phyloP scores from a whole-genome alignment of 2,888 invertebrate genomes.

The Mythimna impura region DNA sequence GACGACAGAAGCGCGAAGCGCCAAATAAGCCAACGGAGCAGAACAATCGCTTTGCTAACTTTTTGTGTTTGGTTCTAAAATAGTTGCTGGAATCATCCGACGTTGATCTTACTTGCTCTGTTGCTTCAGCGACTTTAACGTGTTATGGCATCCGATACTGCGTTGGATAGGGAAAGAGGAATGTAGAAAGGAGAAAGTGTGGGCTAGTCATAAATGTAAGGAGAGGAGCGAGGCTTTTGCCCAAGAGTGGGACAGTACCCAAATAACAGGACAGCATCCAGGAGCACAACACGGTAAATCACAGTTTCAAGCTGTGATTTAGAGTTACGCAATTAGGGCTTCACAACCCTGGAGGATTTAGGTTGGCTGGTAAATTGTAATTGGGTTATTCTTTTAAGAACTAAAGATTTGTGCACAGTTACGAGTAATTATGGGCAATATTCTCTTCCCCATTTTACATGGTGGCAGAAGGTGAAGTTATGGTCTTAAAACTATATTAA shows the following conservation, averaged over 20 bases:
- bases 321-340: too few species aligned
- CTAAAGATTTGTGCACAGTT: too few species aligned
- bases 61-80: conserved; percentile 29
- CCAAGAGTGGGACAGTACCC: background rate
- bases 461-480: too few species aligned
- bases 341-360: too few species aligned
- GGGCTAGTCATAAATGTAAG: background rate
- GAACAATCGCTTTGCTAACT: conserved; percentile 9
- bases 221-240: background rate
- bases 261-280: too few species aligned
- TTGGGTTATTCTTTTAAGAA: too few species aligned
- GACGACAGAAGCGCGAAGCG: conserved; percentile 21
- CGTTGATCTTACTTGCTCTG: background rate
- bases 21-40: conserved; percentile 23
- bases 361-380: too few species aligned
- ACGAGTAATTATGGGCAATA: background rate
- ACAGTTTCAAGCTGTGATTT: too few species aligned
- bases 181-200: background rate
- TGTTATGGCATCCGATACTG: background rate
- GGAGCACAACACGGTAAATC: too few species aligned
- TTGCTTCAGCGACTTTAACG: background rate
- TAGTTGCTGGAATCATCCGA: conserved; percentile 7
- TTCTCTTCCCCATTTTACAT: too few species aligned
- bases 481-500: too few species aligned
- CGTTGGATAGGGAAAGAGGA: too few species aligned